These are phyloP conservation scores for Thalassarche chlororhynchos DNA, from an alignment of 2,113 vertebrate genomes.

Conservation along the genomic window DNA sequence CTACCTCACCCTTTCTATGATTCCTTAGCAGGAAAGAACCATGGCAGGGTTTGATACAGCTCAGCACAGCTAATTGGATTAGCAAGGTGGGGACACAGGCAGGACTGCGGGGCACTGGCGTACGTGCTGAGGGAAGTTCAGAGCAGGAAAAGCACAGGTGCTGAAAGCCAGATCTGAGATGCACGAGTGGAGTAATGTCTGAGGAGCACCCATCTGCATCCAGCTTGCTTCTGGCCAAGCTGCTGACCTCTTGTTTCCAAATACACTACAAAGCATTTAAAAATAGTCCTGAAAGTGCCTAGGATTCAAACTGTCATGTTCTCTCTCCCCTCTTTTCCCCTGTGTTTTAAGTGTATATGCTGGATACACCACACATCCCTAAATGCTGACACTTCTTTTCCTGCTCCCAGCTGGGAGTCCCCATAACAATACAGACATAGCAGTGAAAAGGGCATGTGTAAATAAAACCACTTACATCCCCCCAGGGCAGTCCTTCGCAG, in stretches of 20 bases:
- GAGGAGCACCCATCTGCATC: not conserved
- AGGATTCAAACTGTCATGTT: not conserved
- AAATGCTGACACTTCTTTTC: not conserved
- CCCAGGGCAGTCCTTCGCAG: not conserved
- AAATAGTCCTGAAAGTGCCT: not conserved
- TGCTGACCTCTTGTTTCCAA: not conserved
- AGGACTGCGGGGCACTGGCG: not conserved
- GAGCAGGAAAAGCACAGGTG: not conserved
- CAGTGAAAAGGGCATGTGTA: not conserved
- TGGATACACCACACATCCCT: not conserved
- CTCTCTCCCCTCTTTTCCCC: not conserved
- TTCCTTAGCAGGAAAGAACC: not conserved
- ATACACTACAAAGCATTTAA: not conserved
- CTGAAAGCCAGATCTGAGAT: not conserved
- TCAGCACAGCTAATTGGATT: not conserved
- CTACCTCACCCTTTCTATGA: not conserved
- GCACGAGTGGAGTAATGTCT: accelerated
- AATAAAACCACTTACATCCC: not conserved
- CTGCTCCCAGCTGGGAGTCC: not conserved
- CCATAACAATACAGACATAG: not conserved
- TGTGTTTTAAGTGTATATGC: not conserved
- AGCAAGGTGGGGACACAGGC: not conserved
- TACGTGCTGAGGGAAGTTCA: accelerated
- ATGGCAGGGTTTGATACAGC: not conserved
- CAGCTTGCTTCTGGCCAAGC: not conserved